phyloP scores from a whole-genome alignment of 2,797 vertebrate species.

The Neosalanx taihuensis region DNA sequence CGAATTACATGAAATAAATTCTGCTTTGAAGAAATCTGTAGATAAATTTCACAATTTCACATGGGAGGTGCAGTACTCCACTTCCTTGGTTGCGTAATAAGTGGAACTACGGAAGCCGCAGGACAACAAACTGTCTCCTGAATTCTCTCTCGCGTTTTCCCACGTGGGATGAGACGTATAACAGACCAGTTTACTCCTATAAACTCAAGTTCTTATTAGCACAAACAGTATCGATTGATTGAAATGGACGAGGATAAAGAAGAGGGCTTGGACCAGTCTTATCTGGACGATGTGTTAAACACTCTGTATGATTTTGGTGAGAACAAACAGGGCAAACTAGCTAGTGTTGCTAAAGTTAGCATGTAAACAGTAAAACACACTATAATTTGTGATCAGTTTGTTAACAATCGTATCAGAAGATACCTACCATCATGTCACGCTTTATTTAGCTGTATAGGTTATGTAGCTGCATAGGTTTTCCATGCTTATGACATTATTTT shows the following conservation, averaged over 20 bases:
- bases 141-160: background rate
- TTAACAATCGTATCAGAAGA: no score
- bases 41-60: constrained; percentile 39
- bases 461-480: no score
- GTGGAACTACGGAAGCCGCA: constrained; percentile 53
- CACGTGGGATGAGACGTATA: constrained; percentile 28
- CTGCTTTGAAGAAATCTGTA: background rate
- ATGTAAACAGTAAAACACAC: no score
- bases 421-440: no score
- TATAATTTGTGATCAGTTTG: no score
- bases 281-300: constrained; percentile 67
- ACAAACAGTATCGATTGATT: background rate
- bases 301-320: constrained; percentile 76
- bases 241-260: constrained; percentile 23
- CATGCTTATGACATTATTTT: background rate
- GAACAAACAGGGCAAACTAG: constrained; percentile 25
- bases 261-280: constrained; percentile 46
- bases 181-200: background rate
- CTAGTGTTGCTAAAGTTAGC: background rate
- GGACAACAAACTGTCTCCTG: constrained; percentile 5
- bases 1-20: rapidly evolving
- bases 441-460: no score
- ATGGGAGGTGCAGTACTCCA: constrained; percentile 59
- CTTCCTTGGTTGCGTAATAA: constrained; percentile 45
- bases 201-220: background rate